These are phyloP conservation scores for Glandiceps talaboti DNA, from an alignment of 53 echinoderm and acorn worm species.

Conservation along the genomic window DNA sequence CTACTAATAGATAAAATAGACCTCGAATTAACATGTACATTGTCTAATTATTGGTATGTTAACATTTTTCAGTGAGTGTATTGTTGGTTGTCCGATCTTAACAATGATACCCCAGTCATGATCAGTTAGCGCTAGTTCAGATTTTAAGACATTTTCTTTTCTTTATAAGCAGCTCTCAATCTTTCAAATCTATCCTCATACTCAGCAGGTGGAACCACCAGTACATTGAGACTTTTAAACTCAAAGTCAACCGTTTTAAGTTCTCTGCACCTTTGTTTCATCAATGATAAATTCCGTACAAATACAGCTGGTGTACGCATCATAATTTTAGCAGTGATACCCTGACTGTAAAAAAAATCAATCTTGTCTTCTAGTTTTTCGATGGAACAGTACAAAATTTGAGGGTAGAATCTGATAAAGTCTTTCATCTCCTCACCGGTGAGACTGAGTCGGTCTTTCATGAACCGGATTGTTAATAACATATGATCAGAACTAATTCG, in stretches of 20 bases:
- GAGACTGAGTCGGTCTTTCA: background rate
- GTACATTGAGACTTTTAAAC: background rate
- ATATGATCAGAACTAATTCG: background rate
- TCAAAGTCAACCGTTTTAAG: background rate
- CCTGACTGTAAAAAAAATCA: background rate
- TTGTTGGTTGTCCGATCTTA: too few relatives aligned
- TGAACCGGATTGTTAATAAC: background rate
- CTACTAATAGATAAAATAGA: too few relatives aligned
- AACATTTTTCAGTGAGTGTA: too few relatives aligned
- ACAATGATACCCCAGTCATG: too few relatives aligned
- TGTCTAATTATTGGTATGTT: too few relatives aligned
- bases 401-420: background rate
- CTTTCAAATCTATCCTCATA: background rate
- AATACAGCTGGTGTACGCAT: background rate
- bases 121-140: too few relatives aligned
- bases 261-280: background rate
- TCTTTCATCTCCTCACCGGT: background rate
- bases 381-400: background rate
- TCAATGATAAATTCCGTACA: background rate
- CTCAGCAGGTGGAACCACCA: background rate
- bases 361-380: background rate
- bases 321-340: background rate
- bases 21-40: too few relatives aligned
- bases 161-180: background rate
- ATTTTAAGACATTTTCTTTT: too few relatives aligned